Base-by-base conservation (phyloP, 2,888 invertebrate genomes). In the Allolobophora icterica region DNA sequence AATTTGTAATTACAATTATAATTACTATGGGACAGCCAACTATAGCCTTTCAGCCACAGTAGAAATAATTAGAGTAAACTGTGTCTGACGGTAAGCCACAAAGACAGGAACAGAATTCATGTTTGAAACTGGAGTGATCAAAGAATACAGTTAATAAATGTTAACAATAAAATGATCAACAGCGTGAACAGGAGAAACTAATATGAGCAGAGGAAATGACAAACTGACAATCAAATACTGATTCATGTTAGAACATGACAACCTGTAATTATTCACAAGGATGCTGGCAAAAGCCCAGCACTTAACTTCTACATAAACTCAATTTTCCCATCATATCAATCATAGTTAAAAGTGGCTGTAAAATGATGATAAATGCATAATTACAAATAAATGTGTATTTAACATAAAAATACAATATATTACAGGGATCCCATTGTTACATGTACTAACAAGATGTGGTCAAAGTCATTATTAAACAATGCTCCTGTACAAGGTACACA, bases 281-380 rank as follows among this genome's bases (percentile, higher is more conserved):
- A 21, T 6, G 6, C 52, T 24, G 24, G 52, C n/a, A 71, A 71
- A 71, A n/a, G n/a, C n/a, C 30, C n/a, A 71, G 71, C 8, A 71
- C 30, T 58, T 58, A 58, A 58, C 30, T 71, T 71, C 8, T 4
- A 52, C 13, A 5, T 8, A 71, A n/a, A n/a, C n/a, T 13, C 71
- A 71, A 71, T 71, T 71, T 71, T 30, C 71, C n/a, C 71, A 71
- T 71, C 71, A 71, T n/a, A 71, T 71, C 71, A 30, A 71, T 71
- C n/a, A n/a, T n/a, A 71, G n/a, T 71, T 30, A n/a, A 30, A n/a
- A n/a, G n/a, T 71, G 71, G 71, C 6, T 71, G 30, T 30, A 71
- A 71, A 71, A 71, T 13, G n/a, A 11, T 17, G 30, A 30, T 71
- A n/a, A 71, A 71, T 71, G 71, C n/a, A 71, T n/a, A n/a, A 71